Base-by-base conservation (phyloP, 2,797 vertebrate genomes). In the Eremophila alpestris region DNA sequence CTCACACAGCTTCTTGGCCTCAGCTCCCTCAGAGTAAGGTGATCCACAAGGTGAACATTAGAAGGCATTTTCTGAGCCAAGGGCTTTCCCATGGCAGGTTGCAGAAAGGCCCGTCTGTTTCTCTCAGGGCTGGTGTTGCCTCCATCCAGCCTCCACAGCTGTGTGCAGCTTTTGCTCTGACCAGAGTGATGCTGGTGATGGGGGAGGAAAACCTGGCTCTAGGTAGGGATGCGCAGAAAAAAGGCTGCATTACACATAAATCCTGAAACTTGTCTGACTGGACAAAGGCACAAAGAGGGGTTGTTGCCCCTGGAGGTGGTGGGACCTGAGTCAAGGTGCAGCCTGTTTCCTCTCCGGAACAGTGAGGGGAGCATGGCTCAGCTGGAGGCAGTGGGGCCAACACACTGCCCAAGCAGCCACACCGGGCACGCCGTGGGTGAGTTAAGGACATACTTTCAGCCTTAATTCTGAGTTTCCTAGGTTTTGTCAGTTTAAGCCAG, bases 401-500 rank as follows among this genome's bases (percentile, higher is more conserved):
- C 5, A 7, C 36, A 46, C 16, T 0, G 12, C 77, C 74, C 1
- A 3, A 88, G 68, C 19, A 55, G 60, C 79, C 6, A 5, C 34
- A 76, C 29, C 0, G 41, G 78, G 86, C 77, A 73, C 9, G 2
- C 3, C 16, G 93, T 87, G 94, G 97, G 97, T 98, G 95, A 98
- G 83, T 83, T 97, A 94, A 97, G 98, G 98, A 98, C 97, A 98
- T 90, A 83, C 67, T 96, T 94, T 85, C 81, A 90, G 89, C 83
- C 94, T 94, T 93, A 95, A 96, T 95, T 97, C 93, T 81, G 91
- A 96, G 87, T 96, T 98, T 97, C 95, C 96, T 97, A 97, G 97
- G 96, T 89, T 97, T 97, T 90, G 94, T 97, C 94, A 91, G 75
- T 94, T 93, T 89, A 93, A 96, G 97, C 97, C 97, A 98, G 97